Conservation (phyloP, 2,888 invertebrate species). For the Protophormia terraenovae region DNA sequence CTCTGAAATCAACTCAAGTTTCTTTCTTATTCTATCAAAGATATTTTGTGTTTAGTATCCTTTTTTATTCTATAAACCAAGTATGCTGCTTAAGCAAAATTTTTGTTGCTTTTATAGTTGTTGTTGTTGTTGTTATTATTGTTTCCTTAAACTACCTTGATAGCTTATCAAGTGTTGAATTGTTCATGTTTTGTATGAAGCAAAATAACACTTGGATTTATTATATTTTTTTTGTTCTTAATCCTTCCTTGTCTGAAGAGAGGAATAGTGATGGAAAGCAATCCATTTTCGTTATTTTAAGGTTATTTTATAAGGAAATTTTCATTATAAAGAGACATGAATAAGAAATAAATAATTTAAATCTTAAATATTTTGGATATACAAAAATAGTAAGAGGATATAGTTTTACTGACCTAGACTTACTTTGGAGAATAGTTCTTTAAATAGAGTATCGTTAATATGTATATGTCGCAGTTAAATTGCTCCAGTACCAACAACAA, state of each 20-base stretch:
- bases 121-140: background rate
- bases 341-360: background rate
- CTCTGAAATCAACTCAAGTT: slow-evolving; percentile 29
- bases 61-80: slow-evolving; percentile 12
- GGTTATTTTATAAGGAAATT: too few relatives aligned
- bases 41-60: slow-evolving; percentile 15
- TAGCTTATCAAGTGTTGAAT: slow-evolving; percentile 45
- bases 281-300: too few relatives aligned
- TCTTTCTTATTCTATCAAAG: background rate
- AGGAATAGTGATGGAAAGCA: background rate
- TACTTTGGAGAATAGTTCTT: too few relatives aligned
- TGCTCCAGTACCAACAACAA: too few relatives aligned
- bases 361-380: too few relatives aligned
- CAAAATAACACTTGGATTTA: background rate
- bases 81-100: background rate
- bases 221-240: background rate
- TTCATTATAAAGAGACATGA: background rate
- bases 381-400: too few relatives aligned
- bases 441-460: too few relatives aligned
- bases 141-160: slow-evolving; percentile 46
- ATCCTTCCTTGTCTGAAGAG: background rate
- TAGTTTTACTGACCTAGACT: too few relatives aligned
- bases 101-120: background rate
- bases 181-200: slow-evolving; percentile 16
- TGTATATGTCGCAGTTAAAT: too few relatives aligned